Percentiles rank a stretch among this genome's conserved stretches.
These are phyloP conservation scores for Drosophila nigricruria DNA, from an alignment of 2,888 invertebrate genomes.

Conservation along the genomic window DNA sequence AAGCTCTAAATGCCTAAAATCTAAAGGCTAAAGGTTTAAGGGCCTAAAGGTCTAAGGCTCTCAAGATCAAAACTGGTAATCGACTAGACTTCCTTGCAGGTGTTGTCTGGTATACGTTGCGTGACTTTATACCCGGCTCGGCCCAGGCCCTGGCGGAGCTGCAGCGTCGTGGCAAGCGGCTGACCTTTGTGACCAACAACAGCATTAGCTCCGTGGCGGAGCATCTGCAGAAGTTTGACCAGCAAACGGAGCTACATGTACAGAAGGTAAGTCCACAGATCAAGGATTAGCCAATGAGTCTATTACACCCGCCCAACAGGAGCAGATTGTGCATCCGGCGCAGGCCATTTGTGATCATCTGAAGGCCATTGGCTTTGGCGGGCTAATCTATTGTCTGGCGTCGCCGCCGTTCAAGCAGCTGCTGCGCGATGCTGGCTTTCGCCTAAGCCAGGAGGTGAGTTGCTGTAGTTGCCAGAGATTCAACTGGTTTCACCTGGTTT, in stretches of 20 bases:
- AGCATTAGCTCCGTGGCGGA: conserved; percentile 75
- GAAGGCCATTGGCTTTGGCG: conserved; percentile 85
- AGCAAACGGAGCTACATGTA: conserved; percentile 69
- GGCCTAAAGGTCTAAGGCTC: background rate
- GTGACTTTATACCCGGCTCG: conserved; percentile 84
- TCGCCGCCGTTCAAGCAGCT: conserved; percentile 80
- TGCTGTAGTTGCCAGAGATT: background rate
- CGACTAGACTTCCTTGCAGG: conserved; percentile 76
- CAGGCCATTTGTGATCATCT: conserved; percentile 86
- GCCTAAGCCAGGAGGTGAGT: conserved; percentile 82
- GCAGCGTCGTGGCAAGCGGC: conserved; percentile 84
- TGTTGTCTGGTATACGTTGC: conserved; percentile 85
- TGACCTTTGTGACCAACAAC: conserved; percentile 86
- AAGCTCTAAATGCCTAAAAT: background rate
- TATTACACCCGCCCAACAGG: conserved; percentile 12
- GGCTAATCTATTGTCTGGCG: conserved; percentile 85
- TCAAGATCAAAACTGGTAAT: background rate
- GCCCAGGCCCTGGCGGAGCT: conserved; percentile 83
- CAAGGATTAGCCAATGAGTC: background rate
- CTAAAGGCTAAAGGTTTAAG: background rate
- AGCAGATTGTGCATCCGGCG: conserved; percentile 84
- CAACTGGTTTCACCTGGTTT: background rate
- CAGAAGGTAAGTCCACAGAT: conserved; percentile 60
- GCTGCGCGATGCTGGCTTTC: conserved; percentile 85
- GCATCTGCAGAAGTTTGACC: conserved; percentile 76